phyloP scores from a whole-genome alignment of 2,888 invertebrate genomes.

The Calephelis perditalis region DNA sequence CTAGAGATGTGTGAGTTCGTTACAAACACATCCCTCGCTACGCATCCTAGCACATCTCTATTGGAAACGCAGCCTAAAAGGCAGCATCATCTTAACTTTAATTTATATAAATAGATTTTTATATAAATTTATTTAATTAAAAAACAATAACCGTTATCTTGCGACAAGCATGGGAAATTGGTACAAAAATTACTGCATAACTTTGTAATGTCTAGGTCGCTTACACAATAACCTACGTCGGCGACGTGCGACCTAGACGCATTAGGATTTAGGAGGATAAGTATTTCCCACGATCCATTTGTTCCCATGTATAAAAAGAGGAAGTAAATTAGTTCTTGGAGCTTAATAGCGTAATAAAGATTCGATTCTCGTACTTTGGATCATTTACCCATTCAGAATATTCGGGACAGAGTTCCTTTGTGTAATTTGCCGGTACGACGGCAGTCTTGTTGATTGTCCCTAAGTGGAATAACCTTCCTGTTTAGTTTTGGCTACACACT shows the following conservation, averaged over 20 bases:
- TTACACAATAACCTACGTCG: not conserved
- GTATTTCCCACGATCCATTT: not conserved
- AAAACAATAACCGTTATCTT: no score
- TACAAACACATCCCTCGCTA: no score
- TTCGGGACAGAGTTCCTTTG: conserved; percentile 14
- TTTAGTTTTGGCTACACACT: conserved; percentile 21
- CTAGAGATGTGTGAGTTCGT: no score
- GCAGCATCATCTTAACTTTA: no score
- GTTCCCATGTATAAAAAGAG: not conserved
- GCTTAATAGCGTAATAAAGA: conserved; percentile 3
- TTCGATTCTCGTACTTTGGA: not conserved
- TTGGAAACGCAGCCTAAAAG: no score
- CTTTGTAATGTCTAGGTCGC: no score
- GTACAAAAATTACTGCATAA: no score
- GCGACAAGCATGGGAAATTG: no score
- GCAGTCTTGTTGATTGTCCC: conserved; percentile 26
- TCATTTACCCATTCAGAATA: conserved; percentile 8
- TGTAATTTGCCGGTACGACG: conserved; percentile 21
- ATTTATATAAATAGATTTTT: no score
- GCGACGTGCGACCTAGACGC: not conserved
- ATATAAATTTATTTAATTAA: no score
- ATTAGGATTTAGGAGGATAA: not conserved
- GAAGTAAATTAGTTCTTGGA: conserved; percentile 1
- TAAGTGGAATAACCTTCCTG: conserved; percentile 27
- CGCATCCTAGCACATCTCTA: no score